Conservation (phyloP, 2,113 vertebrate species). For the Typhlomys cinereus region DNA sequence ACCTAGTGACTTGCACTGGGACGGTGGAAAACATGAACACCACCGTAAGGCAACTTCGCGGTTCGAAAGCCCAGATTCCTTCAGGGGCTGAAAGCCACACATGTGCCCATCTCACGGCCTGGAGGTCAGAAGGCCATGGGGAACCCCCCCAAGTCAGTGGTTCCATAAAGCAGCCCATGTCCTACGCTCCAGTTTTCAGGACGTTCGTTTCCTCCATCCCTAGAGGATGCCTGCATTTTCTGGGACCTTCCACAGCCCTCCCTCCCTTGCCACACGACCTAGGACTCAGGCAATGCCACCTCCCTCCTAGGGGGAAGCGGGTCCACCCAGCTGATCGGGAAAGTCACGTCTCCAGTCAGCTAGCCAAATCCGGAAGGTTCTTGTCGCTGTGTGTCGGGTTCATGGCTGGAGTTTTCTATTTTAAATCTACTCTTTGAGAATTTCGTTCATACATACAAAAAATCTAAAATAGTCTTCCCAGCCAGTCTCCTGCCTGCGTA, state of each 20-base stretch:
- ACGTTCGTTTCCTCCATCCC: background rate
- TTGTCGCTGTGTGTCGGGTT: background rate
- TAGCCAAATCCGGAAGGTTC: too few species aligned
- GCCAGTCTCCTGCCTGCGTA: too few species aligned
- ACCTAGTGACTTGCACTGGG: too few species aligned
- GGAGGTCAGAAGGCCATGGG: accelerated
- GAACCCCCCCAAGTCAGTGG: background rate
- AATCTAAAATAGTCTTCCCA: too few species aligned
- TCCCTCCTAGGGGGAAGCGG: background rate
- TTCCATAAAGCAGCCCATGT: background rate
- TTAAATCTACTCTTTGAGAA: too few species aligned
- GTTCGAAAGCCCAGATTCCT: too few species aligned
- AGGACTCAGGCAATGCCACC: background rate
- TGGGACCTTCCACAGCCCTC: background rate
- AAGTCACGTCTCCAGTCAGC: background rate
- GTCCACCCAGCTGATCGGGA: background rate
- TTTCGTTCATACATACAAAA: too few species aligned
- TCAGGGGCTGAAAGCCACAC: background rate
- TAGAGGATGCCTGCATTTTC: background rate
- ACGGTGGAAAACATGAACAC: too few species aligned
- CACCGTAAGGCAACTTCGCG: too few species aligned
- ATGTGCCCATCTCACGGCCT: background rate
- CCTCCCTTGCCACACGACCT: background rate
- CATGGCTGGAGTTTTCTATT: too few species aligned
- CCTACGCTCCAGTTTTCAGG: background rate